These are phyloP conservation scores for Patiria pectinifera DNA, from an alignment of 53 echinoderm and acorn worm genomes.

Conservation along the genomic window DNA sequence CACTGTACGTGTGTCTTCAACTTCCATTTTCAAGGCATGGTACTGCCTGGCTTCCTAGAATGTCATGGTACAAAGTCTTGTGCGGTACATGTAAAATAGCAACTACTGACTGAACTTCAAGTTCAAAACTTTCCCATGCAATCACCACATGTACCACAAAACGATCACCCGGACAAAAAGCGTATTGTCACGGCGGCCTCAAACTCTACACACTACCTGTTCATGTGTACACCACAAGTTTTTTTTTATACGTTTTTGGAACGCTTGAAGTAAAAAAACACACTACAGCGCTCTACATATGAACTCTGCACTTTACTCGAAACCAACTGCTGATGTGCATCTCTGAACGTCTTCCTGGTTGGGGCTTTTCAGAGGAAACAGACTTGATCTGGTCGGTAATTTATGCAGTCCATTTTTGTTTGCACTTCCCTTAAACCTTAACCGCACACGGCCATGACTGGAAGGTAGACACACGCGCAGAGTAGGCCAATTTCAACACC, in stretches of 20 bases:
- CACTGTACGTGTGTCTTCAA: neutral
- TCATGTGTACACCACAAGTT: no score
- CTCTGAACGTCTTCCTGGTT: slow-evolving; percentile 14
- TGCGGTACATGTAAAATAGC: neutral
- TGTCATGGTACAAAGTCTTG: no score
- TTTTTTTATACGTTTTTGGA: neutral
- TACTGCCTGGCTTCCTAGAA: neutral
- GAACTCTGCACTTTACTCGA: neutral
- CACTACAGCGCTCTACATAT: neutral
- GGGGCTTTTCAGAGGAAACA: neutral
- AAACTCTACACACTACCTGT: no score
- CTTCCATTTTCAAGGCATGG: neutral
- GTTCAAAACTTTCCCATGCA: no score
- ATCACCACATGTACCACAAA: no score
- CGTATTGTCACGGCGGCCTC: no score
- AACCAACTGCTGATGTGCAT: neutral
- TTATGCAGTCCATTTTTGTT: neutral
- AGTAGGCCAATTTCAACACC: neutral
- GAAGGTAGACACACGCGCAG: neutral
- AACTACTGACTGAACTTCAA: neutral
- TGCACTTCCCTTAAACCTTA: neutral
- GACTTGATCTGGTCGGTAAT: neutral
- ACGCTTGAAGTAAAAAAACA: neutral
- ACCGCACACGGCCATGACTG: neutral
- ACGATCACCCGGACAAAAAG: no score